These are phyloP conservation scores for Sebastes reedi DNA, from an alignment of 2,797 vertebrate genomes.

Conservation along the genomic window DNA sequence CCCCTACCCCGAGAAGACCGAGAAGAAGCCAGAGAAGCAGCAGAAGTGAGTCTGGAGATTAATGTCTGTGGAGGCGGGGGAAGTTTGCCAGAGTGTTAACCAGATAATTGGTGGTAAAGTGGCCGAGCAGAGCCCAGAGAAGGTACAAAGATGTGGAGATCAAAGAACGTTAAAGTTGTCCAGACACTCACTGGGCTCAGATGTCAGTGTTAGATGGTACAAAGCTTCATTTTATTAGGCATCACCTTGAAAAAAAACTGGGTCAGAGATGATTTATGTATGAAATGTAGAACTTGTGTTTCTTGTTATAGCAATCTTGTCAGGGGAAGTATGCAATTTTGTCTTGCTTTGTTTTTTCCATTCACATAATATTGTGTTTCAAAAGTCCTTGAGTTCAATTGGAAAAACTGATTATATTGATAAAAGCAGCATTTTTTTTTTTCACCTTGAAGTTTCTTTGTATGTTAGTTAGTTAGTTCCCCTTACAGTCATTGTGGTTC, in stretches of 20 bases:
- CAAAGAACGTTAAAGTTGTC: constrained; percentile 4
- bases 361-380: too few species aligned
- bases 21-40: constrained; percentile 92
- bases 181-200: constrained; percentile 5
- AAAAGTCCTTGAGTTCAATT: not conserved
- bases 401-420: not conserved
- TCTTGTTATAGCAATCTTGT: not conserved
- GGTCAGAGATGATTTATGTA: not conserved
- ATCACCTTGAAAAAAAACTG: not conserved
- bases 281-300: not conserved
- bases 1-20: constrained; percentile 89
- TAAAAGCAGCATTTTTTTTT: not conserved
- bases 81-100: not conserved
- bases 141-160: constrained; percentile 10
- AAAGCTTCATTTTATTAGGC: not conserved
- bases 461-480: not conserved
- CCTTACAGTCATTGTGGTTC: not conserved
- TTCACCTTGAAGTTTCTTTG: not conserved
- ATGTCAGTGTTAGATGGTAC: not conserved
- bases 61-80: not conserved
- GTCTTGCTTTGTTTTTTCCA: not conserved
- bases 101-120: constrained; percentile 4
- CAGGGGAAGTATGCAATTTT: not conserved
- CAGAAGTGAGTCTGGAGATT: constrained; percentile 90
- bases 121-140: constrained; percentile 1